These are phyloP conservation scores for Fabriciana adippe DNA, from an alignment of 2,888 invertebrate genomes.

Conservation along the genomic window DNA sequence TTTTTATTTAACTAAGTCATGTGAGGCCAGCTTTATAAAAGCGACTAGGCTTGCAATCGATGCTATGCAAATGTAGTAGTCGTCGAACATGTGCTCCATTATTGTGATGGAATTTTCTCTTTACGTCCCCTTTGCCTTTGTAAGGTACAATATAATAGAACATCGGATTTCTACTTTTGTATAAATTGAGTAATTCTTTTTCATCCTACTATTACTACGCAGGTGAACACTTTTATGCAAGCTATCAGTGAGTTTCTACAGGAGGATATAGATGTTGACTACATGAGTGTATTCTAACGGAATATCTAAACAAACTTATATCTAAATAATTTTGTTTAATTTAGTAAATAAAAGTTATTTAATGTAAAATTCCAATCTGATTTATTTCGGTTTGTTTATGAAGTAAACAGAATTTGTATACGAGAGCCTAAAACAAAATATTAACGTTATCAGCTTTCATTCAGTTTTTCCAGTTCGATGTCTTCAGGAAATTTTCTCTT, in stretches of 20 bases:
- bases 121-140: constrained; percentile 19
- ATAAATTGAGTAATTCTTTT: constrained; percentile 14
- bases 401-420: background rate
- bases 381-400: background rate
- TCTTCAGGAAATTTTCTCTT: constrained; percentile 28
- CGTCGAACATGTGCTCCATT: constrained; percentile 36
- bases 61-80: constrained; percentile 46
- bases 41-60: constrained; percentile 27
- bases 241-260: background rate
- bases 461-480: constrained; percentile 24
- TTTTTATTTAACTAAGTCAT: constrained; percentile 3
- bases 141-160: constrained; percentile 8
- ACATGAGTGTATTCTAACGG: too few species aligned
- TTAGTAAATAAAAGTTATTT: too few species aligned
- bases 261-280: too few species aligned
- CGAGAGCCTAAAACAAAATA: constrained; percentile 4
- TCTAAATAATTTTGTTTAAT: too few species aligned
- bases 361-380: too few species aligned
- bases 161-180: constrained; percentile 2
- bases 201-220: background rate
- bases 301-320: too few species aligned
- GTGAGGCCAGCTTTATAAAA: constrained; percentile 14
- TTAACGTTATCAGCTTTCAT: constrained; percentile 20
- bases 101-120: constrained; percentile 35
- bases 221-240: background rate